These are phyloP conservation scores for Hydropsyche tenuis DNA, from an alignment of 1,140 invertebrate genomes.

Conservation along the genomic window DNA sequence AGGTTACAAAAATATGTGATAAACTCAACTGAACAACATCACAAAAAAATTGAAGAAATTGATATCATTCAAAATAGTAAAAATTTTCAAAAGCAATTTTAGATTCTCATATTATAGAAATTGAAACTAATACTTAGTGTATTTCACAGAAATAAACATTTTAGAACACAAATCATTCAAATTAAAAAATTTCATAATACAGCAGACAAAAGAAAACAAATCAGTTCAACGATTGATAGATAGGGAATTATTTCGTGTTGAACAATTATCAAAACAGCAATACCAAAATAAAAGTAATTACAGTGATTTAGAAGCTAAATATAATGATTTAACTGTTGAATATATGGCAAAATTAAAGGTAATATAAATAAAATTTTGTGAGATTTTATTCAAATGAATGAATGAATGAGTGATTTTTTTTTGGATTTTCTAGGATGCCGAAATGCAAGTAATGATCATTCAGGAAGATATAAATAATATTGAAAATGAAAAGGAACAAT, in stretches of 20 bases:
- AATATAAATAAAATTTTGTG: background rate
- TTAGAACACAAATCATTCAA: conserved; percentile 77
- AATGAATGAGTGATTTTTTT: background rate
- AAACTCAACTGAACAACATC: conserved; percentile 69
- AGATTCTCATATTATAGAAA: no score
- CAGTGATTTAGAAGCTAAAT: conserved; percentile 67
- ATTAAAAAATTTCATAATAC: conserved; percentile 68
- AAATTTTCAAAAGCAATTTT: no score
- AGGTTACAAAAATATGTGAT: conserved; percentile 74
- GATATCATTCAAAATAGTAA: conserved; percentile 65
- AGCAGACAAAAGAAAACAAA: conserved; percentile 63
- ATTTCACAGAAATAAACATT: conserved; percentile 75
- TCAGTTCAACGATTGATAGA: conserved; percentile 67
- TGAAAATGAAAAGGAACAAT: conserved; percentile 68
- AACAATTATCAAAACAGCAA: conserved; percentile 66
- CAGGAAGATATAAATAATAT: conserved; percentile 72
- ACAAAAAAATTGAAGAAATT: conserved; percentile 69
- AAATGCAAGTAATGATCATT: conserved; percentile 69
- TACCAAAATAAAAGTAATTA: conserved; percentile 67
- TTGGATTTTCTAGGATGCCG: conserved; percentile 63
- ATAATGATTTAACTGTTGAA: conserved; percentile 64
- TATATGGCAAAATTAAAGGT: conserved; percentile 63
- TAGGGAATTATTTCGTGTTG: conserved; percentile 65
- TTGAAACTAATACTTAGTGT: no score
- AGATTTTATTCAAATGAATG: background rate